Evolutionary conservation across 1,140 invertebrate species (phyloP), one percentile per base, ranked within the genome.

Genomic region (Formica exsecta): DNA sequence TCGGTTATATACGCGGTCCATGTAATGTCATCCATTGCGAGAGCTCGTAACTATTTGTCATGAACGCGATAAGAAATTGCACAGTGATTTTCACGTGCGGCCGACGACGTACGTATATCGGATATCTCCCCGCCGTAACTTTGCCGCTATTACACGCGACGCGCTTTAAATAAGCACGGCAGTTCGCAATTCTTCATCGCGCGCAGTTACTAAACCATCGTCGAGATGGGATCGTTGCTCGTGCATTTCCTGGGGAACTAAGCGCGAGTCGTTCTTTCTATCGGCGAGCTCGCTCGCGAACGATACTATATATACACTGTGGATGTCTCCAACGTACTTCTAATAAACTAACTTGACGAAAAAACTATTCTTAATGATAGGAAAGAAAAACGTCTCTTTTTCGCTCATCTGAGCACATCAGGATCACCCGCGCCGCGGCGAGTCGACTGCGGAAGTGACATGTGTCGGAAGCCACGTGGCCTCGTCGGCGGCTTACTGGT

Each of bases 41-140:
- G 44, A 64, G 8, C 44, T 36, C 22, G 75, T 88, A 88, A 91
- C 90, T 87, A 91, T 91, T 91, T 91, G 88, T 89, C 88, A 91
- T 79, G 64, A 76, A 36, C 48, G 81, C 66, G 84, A 85, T 81
- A 85, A 87, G 76, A 25, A 83, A 83, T 83, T 74, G 68, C 79
- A n/a, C 38, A 38, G 54, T 57, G 57, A 74, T 83, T 74, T 48
- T 70, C 79, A 83, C 68, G 79, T 74, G 68, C 79, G 41, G 38
- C 41, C 54, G 51, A 73, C 66, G 51, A 83, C 38, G 68, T 61
- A 83, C 38, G 68, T 61, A 38, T 73, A 61, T 83, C 79, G 79
- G 38, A 70, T 74, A 73, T 83, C 68, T 83, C 11, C 54, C 51
- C 38, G 51, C 13, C 79, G 57, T 83, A 74, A 83, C 79, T 81